Percentiles rank a stretch among this genome's conserved stretches.
phyloP scores from a whole-genome alignment of 2,797 vertebrate genomes.

The Xenentodon cancila region DNA sequence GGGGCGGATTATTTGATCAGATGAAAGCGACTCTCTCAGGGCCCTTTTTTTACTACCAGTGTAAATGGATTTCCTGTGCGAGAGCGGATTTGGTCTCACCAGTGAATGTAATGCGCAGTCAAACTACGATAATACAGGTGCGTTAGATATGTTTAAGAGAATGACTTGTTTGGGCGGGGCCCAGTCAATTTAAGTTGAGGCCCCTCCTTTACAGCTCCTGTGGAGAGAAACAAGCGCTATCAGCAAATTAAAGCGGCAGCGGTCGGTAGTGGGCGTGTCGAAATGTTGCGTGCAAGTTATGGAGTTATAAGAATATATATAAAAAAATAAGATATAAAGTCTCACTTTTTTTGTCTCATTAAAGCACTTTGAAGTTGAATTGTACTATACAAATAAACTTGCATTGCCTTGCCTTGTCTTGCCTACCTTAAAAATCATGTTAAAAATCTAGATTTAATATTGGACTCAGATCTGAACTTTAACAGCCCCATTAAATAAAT shows the following conservation, averaged over 20 bases:
- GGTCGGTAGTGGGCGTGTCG: neutral
- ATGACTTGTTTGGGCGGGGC: slow-evolving; percentile 44
- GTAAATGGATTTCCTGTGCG: slow-evolving; percentile 70
- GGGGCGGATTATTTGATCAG: slow-evolving; percentile 22
- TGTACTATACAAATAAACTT: too few relatives aligned
- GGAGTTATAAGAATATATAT: too few relatives aligned
- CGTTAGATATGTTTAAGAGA: slow-evolving; percentile 25
- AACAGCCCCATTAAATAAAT: too few relatives aligned
- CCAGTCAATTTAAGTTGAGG: neutral
- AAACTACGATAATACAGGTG: slow-evolving; percentile 53
- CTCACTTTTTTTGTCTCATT: too few relatives aligned
- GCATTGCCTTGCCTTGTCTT: too few relatives aligned
- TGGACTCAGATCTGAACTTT: too few relatives aligned
- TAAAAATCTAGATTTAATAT: too few relatives aligned
- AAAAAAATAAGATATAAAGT: too few relatives aligned
- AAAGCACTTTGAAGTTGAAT: too few relatives aligned
- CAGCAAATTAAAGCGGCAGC: neutral
- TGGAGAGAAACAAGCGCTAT: neutral
- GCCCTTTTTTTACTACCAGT: slow-evolving; percentile 56
- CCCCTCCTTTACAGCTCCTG: neutral
- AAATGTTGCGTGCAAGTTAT: too few relatives aligned
- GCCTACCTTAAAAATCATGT: too few relatives aligned
- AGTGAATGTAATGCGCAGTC: slow-evolving; percentile 72
- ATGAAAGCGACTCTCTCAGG: slow-evolving; percentile 25
- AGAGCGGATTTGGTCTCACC: slow-evolving; percentile 70